Conservation (phyloP, 1,140 invertebrate species). For the Pseudoatta argentina region DNA sequence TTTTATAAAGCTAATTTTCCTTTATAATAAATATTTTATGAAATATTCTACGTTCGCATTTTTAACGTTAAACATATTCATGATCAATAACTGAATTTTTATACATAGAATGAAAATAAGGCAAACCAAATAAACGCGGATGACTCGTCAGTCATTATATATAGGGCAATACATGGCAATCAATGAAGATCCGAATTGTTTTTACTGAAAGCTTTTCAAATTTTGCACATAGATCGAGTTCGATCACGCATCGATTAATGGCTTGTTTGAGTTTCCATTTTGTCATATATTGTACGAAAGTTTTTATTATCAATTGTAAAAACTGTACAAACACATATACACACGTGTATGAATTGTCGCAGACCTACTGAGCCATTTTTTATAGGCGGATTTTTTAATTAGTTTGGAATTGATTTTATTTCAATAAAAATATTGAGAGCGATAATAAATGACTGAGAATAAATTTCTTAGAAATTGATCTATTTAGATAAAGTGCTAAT, state of each 20-base stretch:
- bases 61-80: background rate
- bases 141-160: background rate
- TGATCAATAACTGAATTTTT: constrained; percentile 23
- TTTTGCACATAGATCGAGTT: constrained; percentile 44
- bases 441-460: background rate
- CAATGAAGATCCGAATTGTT: constrained; percentile 47
- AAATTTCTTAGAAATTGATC: background rate
- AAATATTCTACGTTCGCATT: background rate
- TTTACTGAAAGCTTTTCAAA: constrained; percentile 51
- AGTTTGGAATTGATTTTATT: background rate
- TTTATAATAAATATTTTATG: background rate
- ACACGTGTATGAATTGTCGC: background rate
- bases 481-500: background rate
- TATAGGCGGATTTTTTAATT: background rate
- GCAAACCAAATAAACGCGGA: constrained; percentile 27
- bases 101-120: background rate
- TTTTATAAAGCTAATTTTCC: background rate
- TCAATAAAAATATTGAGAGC: background rate
- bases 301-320: constrained; percentile 43
- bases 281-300: background rate
- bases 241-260: constrained; percentile 40
- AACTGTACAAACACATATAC: background rate
- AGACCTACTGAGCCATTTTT: background rate
- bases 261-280: constrained; percentile 32
- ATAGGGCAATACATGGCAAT: constrained; percentile 22